Evolutionary conservation across 2,888 invertebrate genomes (phyloP).

Genomic region (Dioctria rufipes): DNA sequence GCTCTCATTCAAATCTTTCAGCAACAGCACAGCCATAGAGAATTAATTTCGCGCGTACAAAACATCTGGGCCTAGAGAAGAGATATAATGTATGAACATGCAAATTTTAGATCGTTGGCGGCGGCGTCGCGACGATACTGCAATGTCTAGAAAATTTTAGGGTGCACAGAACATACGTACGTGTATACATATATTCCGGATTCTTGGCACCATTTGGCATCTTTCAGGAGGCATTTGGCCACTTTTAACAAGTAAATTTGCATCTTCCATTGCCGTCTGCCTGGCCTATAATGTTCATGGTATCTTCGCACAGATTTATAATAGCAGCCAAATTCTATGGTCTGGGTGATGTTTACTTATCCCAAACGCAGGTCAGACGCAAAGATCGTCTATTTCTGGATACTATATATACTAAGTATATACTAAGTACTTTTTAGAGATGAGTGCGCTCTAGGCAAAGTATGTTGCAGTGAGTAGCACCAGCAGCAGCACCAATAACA

Average conservation of each 20-base stretch:
- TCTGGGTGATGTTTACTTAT: slow-evolving; percentile 53
- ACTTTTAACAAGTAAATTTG: slow-evolving; percentile 36
- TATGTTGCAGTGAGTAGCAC: slow-evolving; percentile 13
- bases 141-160: slow-evolving; percentile 9
- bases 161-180: background rate
- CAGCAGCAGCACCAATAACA: no score
- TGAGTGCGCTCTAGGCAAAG: slow-evolving; percentile 7
- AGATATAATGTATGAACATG: background rate
- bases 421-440: background rate
- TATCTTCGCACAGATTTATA: slow-evolving; percentile 40
- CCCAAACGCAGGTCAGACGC: slow-evolving; percentile 49
- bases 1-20: slow-evolving; percentile 44
- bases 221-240: slow-evolving; percentile 46
- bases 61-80: slow-evolving; percentile 32
- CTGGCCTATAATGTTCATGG: slow-evolving; percentile 14
- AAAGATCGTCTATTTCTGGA: slow-evolving; percentile 35
- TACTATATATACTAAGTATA: background rate
- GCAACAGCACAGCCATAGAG: background rate
- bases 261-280: slow-evolving; percentile 4
- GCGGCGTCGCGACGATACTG: slow-evolving; percentile 48
- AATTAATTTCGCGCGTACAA: slow-evolving; percentile 39
- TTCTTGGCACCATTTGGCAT: slow-evolving; percentile 51
- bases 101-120: slow-evolving; percentile 49
- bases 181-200: slow-evolving; percentile 34
- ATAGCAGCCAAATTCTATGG: slow-evolving; percentile 44